These are phyloP conservation scores for Chloroceryle amazona DNA, from an alignment of 2,797 vertebrate genomes.

Conservation along the genomic window DNA sequence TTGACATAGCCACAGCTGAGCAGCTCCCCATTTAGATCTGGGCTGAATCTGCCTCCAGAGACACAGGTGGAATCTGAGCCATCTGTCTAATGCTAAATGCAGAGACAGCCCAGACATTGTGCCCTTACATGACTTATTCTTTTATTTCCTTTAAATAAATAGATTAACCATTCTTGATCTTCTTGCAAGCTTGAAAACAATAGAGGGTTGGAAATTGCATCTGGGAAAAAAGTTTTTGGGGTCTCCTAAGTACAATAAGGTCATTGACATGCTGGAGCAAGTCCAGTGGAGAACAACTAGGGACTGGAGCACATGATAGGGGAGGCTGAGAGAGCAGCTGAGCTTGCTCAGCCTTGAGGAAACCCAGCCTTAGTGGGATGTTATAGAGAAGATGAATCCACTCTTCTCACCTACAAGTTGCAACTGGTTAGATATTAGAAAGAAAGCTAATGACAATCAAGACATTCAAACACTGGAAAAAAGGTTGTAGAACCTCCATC, in stretches of 20 bases:
- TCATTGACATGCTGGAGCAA: background rate
- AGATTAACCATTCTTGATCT: slow-evolving; percentile 1
- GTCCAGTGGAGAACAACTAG: background rate
- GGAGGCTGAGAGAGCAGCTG: background rate
- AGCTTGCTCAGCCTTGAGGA: background rate
- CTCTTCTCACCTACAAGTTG: background rate
- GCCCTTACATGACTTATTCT: slow-evolving; percentile 35
- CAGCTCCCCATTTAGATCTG: slow-evolving; percentile 12
- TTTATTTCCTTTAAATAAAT: slow-evolving; percentile 45
- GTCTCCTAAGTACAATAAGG: background rate
- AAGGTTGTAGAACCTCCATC: background rate
- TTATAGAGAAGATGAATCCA: background rate
- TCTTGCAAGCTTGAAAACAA: slow-evolving; percentile 42
- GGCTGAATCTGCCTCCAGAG: slow-evolving; percentile 61
- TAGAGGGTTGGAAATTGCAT: background rate
- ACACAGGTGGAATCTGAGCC: slow-evolving; percentile 65
- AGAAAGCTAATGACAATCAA: background rate
- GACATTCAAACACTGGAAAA: background rate
- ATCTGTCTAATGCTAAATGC: slow-evolving; percentile 54
- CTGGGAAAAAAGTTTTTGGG: slow-evolving; percentile 21
- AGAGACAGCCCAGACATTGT: slow-evolving; percentile 1
- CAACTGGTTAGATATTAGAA: background rate
- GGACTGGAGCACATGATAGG: background rate
- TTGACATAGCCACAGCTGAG: slow-evolving; percentile 31
- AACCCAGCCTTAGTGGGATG: background rate